Conservation (phyloP, 2,113 vertebrate genomes). For the Seriola aureovittata region DNA sequence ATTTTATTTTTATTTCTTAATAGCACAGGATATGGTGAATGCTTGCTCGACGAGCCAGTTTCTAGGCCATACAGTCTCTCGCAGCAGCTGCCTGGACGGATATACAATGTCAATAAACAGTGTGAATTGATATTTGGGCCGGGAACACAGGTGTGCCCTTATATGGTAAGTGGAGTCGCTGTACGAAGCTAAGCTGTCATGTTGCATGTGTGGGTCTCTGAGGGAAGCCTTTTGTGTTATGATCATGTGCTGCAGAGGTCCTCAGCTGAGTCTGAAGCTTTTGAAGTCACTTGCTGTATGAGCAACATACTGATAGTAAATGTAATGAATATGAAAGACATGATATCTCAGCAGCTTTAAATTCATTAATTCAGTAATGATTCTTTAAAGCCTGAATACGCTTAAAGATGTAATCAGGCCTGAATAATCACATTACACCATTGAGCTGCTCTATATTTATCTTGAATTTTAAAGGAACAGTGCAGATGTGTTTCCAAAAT, state of each 20-base stretch:
- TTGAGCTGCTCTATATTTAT: neutral
- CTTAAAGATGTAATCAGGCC: neutral
- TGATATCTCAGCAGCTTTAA: neutral
- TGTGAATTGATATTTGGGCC: conserved; percentile 99
- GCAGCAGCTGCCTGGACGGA: conserved; percentile 92
- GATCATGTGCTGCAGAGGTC: conserved; percentile 33
- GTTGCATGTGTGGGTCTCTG: conserved; percentile 40
- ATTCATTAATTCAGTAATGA: neutral
- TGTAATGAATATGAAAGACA: neutral
- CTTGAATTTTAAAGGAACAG: neutral
- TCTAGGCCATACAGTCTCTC: conserved; percentile 92
- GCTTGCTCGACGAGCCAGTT: conserved; percentile 95
- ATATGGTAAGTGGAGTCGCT: conserved; percentile 91
- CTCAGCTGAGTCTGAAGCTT: conserved; percentile 3
- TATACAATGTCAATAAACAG: conserved; percentile 98
- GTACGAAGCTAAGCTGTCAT: conserved; percentile 40
- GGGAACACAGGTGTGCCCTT: conserved; percentile 97
- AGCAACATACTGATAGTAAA: neutral
- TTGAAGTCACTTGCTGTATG: neutral
- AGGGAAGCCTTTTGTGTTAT: conserved; percentile 32
- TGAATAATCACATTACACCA: neutral
- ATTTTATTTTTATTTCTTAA: conserved; percentile 85
- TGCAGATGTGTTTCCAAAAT: neutral
- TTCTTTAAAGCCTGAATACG: neutral
- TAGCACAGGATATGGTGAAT: conserved; percentile 98